Base-by-base conservation (phyloP, 2,888 invertebrate species). In the Drosophila colorata region DNA sequence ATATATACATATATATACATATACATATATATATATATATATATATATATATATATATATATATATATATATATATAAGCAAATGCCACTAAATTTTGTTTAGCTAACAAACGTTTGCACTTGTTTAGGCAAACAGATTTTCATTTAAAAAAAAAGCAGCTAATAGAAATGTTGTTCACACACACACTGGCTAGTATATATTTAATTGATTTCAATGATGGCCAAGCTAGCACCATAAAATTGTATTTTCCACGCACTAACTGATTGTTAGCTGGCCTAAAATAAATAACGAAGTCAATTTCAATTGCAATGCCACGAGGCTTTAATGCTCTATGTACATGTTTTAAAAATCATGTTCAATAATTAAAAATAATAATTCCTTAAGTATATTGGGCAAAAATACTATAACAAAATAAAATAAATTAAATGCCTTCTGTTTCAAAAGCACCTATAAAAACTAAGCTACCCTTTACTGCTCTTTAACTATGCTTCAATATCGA, bases 201-300 rank as follows among this genome's bases (percentile, higher is more conserved):
- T 51, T 52, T 78, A 70, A 78, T 79, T 74, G 76, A 75, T 75
- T 79, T 65, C 49, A 49, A 52, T 61, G 47, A 53, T 64, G 49
- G 46, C 49, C 31, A 59, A 37, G 13, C 18, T 20, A 31, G 16
- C 41, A 23, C 11, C 9, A 47, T 52, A 57, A 49, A 66, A 31
- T 23, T 18, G n/a, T 20, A 55, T 53, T 53, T 63, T 51, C 23
- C 5, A 35, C 16, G 20, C 6, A 47, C 38, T 28, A 46, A 40
- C 38, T 41, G 25, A 46, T 20, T 65, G 49, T 55, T 46, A 38
- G 40, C 37, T 33, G 38, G 13, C 40, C 16, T 25, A 38, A 46
- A 37, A 31, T 13, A 18, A 70, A 18, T 23, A 38, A 43, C 7
- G 23, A 25, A 37, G n/a, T 9, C 14, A n/a, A 18, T 28, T 18